phyloP scores from a whole-genome alignment of 1,140 invertebrate genomes.

The Trissolcus basalis region DNA sequence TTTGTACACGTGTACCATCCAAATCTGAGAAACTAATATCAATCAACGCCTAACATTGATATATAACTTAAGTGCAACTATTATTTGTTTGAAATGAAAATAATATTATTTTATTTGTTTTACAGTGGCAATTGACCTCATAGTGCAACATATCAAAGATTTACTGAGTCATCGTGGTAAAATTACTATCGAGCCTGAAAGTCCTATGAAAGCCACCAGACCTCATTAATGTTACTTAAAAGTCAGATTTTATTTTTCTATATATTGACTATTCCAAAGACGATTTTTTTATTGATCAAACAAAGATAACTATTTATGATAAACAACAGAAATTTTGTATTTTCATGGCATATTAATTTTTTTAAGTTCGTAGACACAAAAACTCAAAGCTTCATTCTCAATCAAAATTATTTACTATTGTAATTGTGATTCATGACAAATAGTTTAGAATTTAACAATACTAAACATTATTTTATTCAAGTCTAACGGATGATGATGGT shows the following conservation, averaged over 20 bases:
- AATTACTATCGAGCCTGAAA: conserved; percentile 64
- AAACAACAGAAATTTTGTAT: conserved; percentile 33
- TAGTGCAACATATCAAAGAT: conserved; percentile 95
- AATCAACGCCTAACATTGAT: neutral
- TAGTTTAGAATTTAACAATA: no score
- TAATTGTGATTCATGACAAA: no score
- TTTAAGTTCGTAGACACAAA: no score
- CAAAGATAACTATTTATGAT: conserved; percentile 29
- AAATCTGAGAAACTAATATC: conserved; percentile 51
- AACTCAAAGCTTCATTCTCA: no score
- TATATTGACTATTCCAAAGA: conserved; percentile 39
- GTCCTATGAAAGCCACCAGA: conserved; percentile 67
- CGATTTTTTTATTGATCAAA: conserved; percentile 1
- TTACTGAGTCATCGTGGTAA: conserved; percentile 79
- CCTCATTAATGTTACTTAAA: conserved; percentile 66
- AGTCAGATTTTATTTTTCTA: conserved; percentile 38
- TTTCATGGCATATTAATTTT: conserved; percentile 48
- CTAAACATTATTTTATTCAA: no score
- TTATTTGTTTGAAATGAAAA: neutral
- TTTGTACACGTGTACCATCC: conserved; percentile 6
- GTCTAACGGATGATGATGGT: no score
- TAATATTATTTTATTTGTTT: conserved; percentile 47
- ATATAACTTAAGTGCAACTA: neutral
- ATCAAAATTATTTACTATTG: no score
- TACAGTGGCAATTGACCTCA: conserved; percentile 94